A percentile compares a stretch with the other conserved stretches of the same genome.
phyloP scores from a whole-genome alignment of 2,113 vertebrate species.

The Choloepus hoffmanni region DNA sequence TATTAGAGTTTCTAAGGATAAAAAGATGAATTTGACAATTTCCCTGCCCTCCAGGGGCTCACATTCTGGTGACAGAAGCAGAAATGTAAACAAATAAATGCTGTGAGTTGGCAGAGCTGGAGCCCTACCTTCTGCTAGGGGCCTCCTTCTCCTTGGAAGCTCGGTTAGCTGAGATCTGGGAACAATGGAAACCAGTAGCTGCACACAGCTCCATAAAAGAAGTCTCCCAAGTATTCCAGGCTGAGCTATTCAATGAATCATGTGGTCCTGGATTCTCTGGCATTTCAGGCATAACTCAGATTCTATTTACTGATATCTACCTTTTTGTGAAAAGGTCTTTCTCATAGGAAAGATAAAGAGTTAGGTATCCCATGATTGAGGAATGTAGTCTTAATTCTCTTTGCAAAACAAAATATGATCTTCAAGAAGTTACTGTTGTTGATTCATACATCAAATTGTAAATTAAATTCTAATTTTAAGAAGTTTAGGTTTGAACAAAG shows the following conservation, averaged over 20 bases:
- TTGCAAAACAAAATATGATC: neutral
- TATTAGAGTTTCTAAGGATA: neutral
- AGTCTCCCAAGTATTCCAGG: neutral
- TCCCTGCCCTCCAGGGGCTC: slow-evolving; percentile 38
- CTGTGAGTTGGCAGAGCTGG: neutral
- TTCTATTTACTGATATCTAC: neutral
- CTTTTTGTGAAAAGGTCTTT: neutral
- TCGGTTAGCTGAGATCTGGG: neutral
- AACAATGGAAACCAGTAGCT: fast-evolving
- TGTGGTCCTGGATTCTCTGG: neutral
- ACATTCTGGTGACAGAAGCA: slow-evolving; percentile 36
- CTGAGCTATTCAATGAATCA: neutral
- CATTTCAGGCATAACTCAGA: neutral
- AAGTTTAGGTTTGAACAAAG: slow-evolving; percentile 48
- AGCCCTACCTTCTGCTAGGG: neutral
- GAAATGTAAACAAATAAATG: neutral
- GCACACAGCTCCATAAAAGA: neutral
- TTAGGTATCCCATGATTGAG: neutral
- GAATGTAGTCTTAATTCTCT: neutral
- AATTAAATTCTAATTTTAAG: slow-evolving; percentile 41
- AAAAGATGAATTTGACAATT: slow-evolving; percentile 50
- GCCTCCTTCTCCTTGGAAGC: neutral
- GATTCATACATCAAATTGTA: slow-evolving; percentile 12
- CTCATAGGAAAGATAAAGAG: neutral
- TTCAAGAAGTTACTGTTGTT: neutral